phyloP scores from a whole-genome alignment of 2,113 vertebrate species.

The Ameiurus melas region DNA sequence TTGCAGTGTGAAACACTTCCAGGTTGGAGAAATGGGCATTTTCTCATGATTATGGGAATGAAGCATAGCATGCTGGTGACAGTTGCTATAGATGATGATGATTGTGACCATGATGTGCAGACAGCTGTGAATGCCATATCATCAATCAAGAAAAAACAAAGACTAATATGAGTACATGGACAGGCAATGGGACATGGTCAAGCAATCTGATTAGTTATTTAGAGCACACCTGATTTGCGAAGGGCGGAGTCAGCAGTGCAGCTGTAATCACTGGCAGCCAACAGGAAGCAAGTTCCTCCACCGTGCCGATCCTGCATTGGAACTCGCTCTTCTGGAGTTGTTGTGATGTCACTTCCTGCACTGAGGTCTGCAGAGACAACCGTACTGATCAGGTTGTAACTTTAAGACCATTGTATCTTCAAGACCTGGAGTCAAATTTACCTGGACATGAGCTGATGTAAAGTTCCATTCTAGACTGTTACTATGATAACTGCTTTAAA shows the following conservation, averaged over 20 bases:
- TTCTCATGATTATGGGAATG: not conserved
- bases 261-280: constrained; percentile 91
- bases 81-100: not conserved
- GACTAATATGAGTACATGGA: not conserved
- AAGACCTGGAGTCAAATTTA: not conserved
- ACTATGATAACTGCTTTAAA: not conserved
- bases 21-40: not conserved
- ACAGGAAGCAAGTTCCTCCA: constrained; percentile 91
- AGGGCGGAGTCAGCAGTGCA: constrained; percentile 89
- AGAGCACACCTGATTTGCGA: constrained; percentile 79
- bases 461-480: not conserved
- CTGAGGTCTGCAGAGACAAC: constrained; percentile 93
- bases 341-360: constrained; percentile 89
- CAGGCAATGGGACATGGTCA: not conserved
- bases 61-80: not conserved
- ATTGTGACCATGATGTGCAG: not conserved
- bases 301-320: constrained; percentile 88
- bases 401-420: not conserved
- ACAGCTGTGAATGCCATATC: not conserved
- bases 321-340: constrained; percentile 88
- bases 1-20: not conserved
- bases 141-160: not conserved
- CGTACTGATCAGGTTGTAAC: constrained; percentile 52
- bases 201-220: constrained; percentile 2
- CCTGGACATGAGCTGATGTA: not conserved